Evolutionary conservation across 1,140 invertebrate genomes (phyloP).

Genomic region (Bombyx mori): DNA sequence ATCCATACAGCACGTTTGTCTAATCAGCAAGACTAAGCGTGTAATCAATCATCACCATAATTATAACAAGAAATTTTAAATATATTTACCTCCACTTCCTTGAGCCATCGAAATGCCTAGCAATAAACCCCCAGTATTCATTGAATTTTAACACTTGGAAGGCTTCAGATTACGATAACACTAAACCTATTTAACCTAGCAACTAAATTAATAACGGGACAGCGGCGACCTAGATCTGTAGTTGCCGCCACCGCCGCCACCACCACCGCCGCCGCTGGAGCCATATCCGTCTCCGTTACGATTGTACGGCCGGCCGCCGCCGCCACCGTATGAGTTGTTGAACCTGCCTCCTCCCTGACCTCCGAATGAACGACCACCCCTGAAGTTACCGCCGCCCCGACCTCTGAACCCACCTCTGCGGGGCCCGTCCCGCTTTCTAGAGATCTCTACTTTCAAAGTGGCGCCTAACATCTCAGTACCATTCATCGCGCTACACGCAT

Average conservation of each 20-base stretch:
- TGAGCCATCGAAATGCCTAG: constrained; percentile 48
- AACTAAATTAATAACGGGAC: constrained; percentile 63
- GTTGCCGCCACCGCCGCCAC: constrained; percentile 62
- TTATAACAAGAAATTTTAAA: constrained; percentile 9
- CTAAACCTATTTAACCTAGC: constrained; percentile 65
- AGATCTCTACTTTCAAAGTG: constrained; percentile 87
- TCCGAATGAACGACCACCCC: constrained; percentile 42
- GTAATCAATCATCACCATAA: not conserved
- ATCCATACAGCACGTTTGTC: no score
- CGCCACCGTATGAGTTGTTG: constrained; percentile 29
- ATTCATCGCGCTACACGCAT: constrained; percentile 93
- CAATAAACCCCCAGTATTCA: constrained; percentile 62
- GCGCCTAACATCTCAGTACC: constrained; percentile 86
- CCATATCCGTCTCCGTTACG: constrained; percentile 65
- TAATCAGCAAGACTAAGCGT: no score
- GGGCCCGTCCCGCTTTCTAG: constrained; percentile 77
- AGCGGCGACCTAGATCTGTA: constrained; percentile 68
- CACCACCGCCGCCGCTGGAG: constrained; percentile 34
- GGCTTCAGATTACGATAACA: constrained; percentile 69
- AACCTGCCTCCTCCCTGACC: constrained; percentile 25
- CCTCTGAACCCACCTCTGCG: constrained; percentile 70
- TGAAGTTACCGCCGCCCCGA: constrained; percentile 57
- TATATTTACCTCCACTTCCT: constrained; percentile 54
- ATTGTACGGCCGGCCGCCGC: constrained; percentile 26
- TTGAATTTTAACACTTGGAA: constrained; percentile 66